A percentile compares a stretch with the other conserved stretches of the same genome.
These are phyloP conservation scores for Leistus spinibarbis DNA, from an alignment of 2,888 invertebrate species.

Conservation along the genomic window DNA sequence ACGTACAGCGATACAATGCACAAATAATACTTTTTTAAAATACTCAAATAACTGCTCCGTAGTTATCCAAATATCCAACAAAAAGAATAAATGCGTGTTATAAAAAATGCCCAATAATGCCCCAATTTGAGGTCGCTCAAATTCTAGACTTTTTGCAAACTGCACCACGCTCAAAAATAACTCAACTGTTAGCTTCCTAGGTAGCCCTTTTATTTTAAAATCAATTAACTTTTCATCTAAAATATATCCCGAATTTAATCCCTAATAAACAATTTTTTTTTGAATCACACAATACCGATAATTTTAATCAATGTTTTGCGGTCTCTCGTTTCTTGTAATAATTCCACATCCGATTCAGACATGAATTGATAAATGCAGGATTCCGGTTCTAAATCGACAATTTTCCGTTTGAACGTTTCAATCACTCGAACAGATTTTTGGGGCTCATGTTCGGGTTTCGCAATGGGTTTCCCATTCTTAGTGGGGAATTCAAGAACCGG, in stretches of 20 bases:
- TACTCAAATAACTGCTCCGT: slow-evolving; percentile 53
- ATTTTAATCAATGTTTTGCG: slow-evolving; percentile 45
- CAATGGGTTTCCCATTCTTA: neutral
- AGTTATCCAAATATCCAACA: slow-evolving; percentile 47
- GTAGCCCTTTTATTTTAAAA: slow-evolving; percentile 48
- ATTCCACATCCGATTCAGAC: slow-evolving; percentile 47
- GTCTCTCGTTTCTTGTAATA: slow-evolving; percentile 45
- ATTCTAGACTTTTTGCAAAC: slow-evolving; percentile 49
- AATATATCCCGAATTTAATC: slow-evolving; percentile 32
- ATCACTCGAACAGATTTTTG: neutral
- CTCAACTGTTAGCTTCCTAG: slow-evolving; percentile 50
- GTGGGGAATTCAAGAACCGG: neutral
- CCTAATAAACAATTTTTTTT: neutral
- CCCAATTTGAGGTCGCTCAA: slow-evolving; percentile 49
- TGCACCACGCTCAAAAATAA: slow-evolving; percentile 50
- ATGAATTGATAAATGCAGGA: slow-evolving; percentile 51
- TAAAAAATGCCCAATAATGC: slow-evolving; percentile 53
- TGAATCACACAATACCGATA: slow-evolving; percentile 47
- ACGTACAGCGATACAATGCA: slow-evolving; percentile 52
- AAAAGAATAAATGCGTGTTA: slow-evolving; percentile 52
- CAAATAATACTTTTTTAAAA: slow-evolving; percentile 52
- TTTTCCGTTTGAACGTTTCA: slow-evolving; percentile 36
- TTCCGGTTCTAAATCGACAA: slow-evolving; percentile 43
- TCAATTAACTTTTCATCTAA: slow-evolving; percentile 48
- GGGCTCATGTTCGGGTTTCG: neutral